Evolutionary conservation across 1,140 invertebrate species (phyloP), one percentile per base, ranked within the genome.

Genomic region (Triops longicaudatus): DNA sequence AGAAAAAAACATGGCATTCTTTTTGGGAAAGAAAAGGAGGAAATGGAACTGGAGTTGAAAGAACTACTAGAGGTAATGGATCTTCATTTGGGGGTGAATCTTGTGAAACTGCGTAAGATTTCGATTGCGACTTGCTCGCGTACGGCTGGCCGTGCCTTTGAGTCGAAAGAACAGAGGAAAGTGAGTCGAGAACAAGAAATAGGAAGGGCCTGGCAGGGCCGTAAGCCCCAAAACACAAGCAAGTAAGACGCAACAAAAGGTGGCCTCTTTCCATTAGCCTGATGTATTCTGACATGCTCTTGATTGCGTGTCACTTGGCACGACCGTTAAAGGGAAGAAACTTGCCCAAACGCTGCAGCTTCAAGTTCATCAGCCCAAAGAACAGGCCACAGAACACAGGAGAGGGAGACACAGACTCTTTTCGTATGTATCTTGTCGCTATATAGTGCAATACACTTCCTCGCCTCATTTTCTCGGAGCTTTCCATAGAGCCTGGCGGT

Each of bases 231-330:
- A 63, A 63, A 63, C 50, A 37, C 31, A 63, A 22, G 17, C 50
- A 17, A 63, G 50, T 63, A 63, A 63, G 50, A 63, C 50, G 14
- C 44, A 63, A 63, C 50, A 63, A 63, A 63, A 63, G 50, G 50
- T 63, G 50, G 50, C 50, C 11, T 14, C 50, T 63, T 63, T 63
- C 50, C 50, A 63, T 63, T 63, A 63, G 50, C 50, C 50, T 63
- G 50, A 63, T 63, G 50, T 63, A 63, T 63, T 63, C 50, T 63
- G 50, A 63, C 50, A 63, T 63, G 50, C 50, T 22, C 50, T 63
- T 63, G 50, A 63, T 63, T 63, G 50, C 50, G 50, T 63, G 50
- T 63, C 50, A 63, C 50, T 63, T 63, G 50, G 17, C 50, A 63
- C 50, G 50, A 63, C 50, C 50, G 50, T 63, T 63, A 63, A 63